These are phyloP conservation scores for Halictus ligatus DNA, from an alignment of 2,888 invertebrate species.

Conservation along the genomic window DNA sequence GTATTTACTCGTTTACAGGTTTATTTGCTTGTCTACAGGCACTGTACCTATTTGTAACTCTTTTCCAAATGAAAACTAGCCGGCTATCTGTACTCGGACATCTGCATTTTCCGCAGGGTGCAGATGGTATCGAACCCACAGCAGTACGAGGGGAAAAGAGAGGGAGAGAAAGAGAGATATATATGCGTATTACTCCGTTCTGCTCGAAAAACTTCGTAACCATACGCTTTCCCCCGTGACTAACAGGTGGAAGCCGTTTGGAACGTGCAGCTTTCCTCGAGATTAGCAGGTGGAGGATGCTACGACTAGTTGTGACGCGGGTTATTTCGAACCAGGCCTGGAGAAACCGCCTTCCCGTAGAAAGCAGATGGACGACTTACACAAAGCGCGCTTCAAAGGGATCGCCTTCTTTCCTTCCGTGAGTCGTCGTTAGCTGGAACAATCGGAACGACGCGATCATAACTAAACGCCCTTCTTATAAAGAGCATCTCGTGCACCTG, in stretches of 20 bases:
- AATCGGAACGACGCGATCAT: not conserved
- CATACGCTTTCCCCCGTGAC: conserved; percentile 70
- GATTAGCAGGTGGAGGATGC: conserved; percentile 71
- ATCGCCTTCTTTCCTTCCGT: conserved; percentile 24
- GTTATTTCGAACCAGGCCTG: conserved; percentile 59
- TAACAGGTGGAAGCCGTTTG: conserved; percentile 71
- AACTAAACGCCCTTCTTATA: too few species aligned
- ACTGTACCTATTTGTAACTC: not conserved
- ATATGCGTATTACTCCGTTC: conserved; percentile 54
- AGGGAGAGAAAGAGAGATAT: conserved; percentile 39
- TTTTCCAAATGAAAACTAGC: conserved; percentile 2
- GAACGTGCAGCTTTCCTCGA: conserved; percentile 69
- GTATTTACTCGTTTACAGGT: too few species aligned
- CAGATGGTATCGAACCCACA: conserved; percentile 47
- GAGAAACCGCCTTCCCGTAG: conserved; percentile 27
- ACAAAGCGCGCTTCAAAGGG: conserved; percentile 34
- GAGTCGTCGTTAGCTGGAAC: not conserved
- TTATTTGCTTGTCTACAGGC: too few species aligned
- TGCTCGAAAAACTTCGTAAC: conserved; percentile 64
- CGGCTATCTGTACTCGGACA: not conserved
- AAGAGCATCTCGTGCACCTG: too few species aligned
- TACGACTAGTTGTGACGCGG: conserved; percentile 48
- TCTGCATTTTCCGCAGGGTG: conserved; percentile 41
- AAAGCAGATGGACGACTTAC: conserved; percentile 61
- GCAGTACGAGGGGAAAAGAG: conserved; percentile 19